Percentiles rank a stretch among this genome's conserved stretches.
Conservation (phyloP, 92 coral and sea anemone species). For the Anthopleura xanthogrammica region DNA sequence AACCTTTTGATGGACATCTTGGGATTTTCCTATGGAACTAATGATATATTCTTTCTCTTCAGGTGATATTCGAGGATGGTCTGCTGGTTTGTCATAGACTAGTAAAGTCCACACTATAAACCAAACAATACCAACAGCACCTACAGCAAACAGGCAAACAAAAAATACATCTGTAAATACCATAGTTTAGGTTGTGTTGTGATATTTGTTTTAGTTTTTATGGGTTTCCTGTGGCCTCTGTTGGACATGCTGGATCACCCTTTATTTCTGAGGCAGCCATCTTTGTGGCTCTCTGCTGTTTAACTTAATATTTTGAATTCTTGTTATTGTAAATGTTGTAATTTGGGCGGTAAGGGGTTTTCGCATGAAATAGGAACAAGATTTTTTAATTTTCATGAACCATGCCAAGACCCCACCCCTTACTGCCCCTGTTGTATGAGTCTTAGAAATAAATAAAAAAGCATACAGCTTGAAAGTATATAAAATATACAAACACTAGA, state of each 20-base stretch:
- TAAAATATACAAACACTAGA: too few relatives aligned
- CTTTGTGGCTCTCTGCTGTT: too few relatives aligned
- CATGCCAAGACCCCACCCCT: too few relatives aligned
- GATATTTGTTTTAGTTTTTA: not conserved
- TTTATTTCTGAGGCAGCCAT: not conserved
- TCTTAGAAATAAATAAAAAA: too few relatives aligned
- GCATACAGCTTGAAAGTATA: too few relatives aligned
- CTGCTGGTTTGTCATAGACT: constrained; percentile 70
- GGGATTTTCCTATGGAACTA: constrained; percentile 49
- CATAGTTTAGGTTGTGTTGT: not conserved
- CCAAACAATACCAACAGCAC: constrained; percentile 79
- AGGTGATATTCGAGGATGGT: constrained; percentile 83
- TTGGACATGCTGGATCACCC: not conserved
- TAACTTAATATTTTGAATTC: too few relatives aligned
- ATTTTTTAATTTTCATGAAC: not conserved
- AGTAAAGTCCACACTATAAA: constrained; percentile 72
- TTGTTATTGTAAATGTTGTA: too few relatives aligned
- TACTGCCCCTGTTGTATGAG: too few relatives aligned
- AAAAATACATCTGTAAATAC: not conserved
- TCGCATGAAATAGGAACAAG: too few relatives aligned
- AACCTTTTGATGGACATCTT: constrained; percentile 23
- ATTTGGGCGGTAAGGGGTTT: too few relatives aligned
- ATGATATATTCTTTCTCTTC: constrained; percentile 76
- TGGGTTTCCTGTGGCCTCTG: not conserved
- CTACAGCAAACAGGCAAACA: constrained; percentile 30